Conservation (phyloP, 2,888 invertebrate genomes). For the Aphodius granarius region DNA sequence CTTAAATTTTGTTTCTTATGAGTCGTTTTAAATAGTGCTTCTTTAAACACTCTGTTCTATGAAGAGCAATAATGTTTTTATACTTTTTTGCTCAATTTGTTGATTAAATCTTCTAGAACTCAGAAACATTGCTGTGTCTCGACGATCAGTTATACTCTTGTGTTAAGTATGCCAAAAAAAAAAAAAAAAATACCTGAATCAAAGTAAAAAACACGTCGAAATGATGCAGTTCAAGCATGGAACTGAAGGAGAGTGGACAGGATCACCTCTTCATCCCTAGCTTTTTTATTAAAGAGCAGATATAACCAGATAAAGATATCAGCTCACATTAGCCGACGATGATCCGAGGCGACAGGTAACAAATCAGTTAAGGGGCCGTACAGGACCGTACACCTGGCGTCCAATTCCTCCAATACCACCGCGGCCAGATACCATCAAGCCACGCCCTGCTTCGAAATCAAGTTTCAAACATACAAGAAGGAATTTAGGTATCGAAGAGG, state of each 20-base stretch:
- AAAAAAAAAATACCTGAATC: too few species aligned
- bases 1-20: too few species aligned
- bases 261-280: background rate
- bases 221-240: background rate
- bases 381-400: conserved; percentile 40
- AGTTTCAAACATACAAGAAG: conserved; percentile 28
- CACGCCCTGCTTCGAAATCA: conserved; percentile 34
- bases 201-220: background rate
- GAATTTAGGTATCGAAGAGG: conserved; percentile 28
- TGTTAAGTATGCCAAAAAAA: too few species aligned
- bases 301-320: conserved; percentile 40
- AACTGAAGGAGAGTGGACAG: background rate
- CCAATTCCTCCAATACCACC: conserved; percentile 40
- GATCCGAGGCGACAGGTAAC: conserved; percentile 45
- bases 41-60: too few species aligned
- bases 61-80: too few species aligned
- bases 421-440: conserved; percentile 34
- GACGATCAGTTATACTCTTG: too few species aligned
- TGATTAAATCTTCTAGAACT: too few species aligned
- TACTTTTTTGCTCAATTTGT: too few species aligned
- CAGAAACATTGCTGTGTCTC: too few species aligned
- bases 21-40: too few species aligned
- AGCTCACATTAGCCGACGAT: conserved; percentile 39
- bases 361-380: conserved; percentile 45
- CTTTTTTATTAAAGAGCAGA: conserved; percentile 21